Base-by-base conservation (phyloP, 2,113 vertebrate species). In the Tachuris rubrigastra region DNA sequence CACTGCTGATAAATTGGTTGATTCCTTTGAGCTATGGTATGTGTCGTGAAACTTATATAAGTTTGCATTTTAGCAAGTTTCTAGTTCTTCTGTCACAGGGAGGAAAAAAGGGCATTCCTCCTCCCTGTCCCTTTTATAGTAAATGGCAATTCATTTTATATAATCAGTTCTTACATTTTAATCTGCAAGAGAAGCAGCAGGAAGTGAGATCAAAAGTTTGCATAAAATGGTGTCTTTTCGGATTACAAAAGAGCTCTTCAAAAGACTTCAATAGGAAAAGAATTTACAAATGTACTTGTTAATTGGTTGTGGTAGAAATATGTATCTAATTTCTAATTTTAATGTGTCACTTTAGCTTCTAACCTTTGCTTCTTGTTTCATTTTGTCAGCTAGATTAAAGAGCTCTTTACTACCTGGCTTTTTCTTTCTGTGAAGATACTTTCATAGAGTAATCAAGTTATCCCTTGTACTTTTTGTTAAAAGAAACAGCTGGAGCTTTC, bases 351-450 rank as follows among this genome's bases (percentile, higher is more conserved):
- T 94, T 92, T 75, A 82, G 37, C 44, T 75, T 92, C 83, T 92
- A 90, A 81, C 41, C 80, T 96, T 87, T 76, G 22, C 37, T 95
- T 87, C 52, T 69, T 91, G 33, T 89, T 96, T 82, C 58, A 74
- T 95, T 95, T 94, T 92, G 77, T 75, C 77, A 65, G 69, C n/a
- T 89, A 85, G 69, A 90, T 89, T 92, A 87, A 95, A 93, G 76
- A 76, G 14, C 18, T 81, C 35, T 84, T 86, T 84, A 41, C 33
- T 86, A 55, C 30, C 60, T 67, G 30, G 1, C 2, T 73, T 87
- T 58, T 88, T 77, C 55, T 60, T 33, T 72, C 44, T 74, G 21
- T 88, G 69, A 73, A 89, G 47, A 68, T 52, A 52, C 30, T 87
- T 96, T 59, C 28, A 22, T 25, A 41, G 28, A 78, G 24, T 52